Conservation (phyloP, 1,140 invertebrate genomes). For the Drosophila kikkawai region DNA sequence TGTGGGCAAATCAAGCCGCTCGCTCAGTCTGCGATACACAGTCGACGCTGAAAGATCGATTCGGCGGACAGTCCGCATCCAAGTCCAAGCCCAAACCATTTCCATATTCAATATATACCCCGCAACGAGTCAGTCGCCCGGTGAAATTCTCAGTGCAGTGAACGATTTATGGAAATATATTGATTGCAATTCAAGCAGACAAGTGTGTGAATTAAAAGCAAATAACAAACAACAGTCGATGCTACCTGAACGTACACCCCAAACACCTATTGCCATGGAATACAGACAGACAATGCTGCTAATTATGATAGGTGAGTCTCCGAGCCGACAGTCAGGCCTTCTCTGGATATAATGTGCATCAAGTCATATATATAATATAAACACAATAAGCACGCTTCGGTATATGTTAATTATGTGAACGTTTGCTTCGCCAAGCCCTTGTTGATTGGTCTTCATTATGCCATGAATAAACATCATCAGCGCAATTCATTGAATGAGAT, state of each 20-base stretch:
- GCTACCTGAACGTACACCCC: slow-evolving; percentile 14
- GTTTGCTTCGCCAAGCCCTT: slow-evolving; percentile 20
- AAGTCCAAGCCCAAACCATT: slow-evolving; percentile 6
- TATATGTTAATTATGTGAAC: slow-evolving; percentile 53
- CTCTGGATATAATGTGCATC: slow-evolving; percentile 10
- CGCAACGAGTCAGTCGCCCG: slow-evolving; percentile 21
- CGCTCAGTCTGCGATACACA: slow-evolving; percentile 70
- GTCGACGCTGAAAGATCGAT: slow-evolving; percentile 74
- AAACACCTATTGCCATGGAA: slow-evolving; percentile 15
- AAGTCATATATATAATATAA: neutral
- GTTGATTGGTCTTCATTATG: slow-evolving; percentile 27
- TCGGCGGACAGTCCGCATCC: slow-evolving; percentile 41
- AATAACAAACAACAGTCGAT: slow-evolving; percentile 40
- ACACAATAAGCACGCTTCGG: slow-evolving; percentile 7
- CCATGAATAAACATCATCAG: slow-evolving; percentile 13
- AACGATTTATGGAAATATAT: slow-evolving; percentile 65
- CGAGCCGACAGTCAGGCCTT: slow-evolving; percentile 22
- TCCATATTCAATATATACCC: slow-evolving; percentile 19
- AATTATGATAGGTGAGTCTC: slow-evolving; percentile 60
- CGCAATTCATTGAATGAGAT: slow-evolving; percentile 18
- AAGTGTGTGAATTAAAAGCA: slow-evolving; percentile 60
- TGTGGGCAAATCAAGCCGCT: slow-evolving; percentile 41
- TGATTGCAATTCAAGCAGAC: slow-evolving; percentile 47
- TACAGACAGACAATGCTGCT: slow-evolving; percentile 51
- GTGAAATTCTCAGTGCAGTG: slow-evolving; percentile 54